Evolutionary conservation across 2,888 invertebrate species (phyloP), one percentile per base, ranked within the genome.

Genomic region (Pristionchus arcanus): DNA sequence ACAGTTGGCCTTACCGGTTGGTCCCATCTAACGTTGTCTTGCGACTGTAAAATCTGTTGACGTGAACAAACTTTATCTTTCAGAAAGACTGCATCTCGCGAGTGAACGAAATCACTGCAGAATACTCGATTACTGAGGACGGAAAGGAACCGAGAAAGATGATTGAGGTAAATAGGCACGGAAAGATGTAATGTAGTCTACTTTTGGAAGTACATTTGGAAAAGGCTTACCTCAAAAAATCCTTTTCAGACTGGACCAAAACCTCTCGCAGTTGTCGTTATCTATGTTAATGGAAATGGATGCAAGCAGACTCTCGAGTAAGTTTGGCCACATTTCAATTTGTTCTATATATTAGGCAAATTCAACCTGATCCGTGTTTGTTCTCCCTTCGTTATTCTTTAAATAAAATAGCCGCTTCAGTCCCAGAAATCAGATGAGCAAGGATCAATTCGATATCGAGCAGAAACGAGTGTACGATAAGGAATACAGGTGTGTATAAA

Each of bases 91-190:
- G 11, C 25, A 21, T 81, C n/a, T 7, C 81, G 1, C 37, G 28
- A 16, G 81, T 81, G n/a, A 81, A 81, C 16, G 81, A 81, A n/a
- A 81, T 81, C 42, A n/a, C 81, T 3, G 81, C n/a, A 15, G 81
- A 81, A n/a, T 81, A 81, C 16, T n/a, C 81, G n/a, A 81, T 81
- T 49, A 21, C 19, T 15, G 81, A 81, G 15, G 25, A 42, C 7
- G 42, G n/a, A 16, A 49, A 11, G 21, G 28, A 49, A 13, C 81
- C 42, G 13, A 49, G 34, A 34, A 25, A 81, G n/a, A 0, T 81
- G n/a, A 49, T 74, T 9, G 74, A 74, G 42, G 74, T 74, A 21
- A 71, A 15, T 5, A n/a, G n/a, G n/a, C n/a, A n/a, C n/a, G n/a
- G n/a, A n/a, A n/a, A n/a, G n/a, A n/a, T n/a, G n/a, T n/a, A n/a